These are phyloP conservation scores for Ethmia dodecea DNA, from an alignment of 2,888 invertebrate species.

Conservation along the genomic window DNA sequence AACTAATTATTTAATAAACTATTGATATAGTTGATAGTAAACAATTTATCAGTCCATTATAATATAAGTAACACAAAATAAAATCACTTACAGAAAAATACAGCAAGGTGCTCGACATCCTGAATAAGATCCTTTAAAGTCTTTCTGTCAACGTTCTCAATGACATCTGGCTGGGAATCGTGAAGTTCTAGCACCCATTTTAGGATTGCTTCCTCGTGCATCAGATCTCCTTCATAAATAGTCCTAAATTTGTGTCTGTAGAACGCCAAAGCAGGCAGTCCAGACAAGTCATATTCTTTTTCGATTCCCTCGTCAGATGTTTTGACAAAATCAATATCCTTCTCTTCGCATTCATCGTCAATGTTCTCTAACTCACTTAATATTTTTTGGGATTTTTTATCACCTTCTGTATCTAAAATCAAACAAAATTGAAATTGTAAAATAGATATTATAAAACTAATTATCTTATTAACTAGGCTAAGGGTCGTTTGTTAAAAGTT, in stretches of 20 bases:
- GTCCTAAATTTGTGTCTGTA: constrained; percentile 93
- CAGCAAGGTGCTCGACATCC: constrained; percentile 94
- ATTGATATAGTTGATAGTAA: no score
- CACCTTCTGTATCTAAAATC: constrained; percentile 89
- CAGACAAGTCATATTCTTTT: constrained; percentile 90
- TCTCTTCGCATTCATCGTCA: constrained; percentile 94
- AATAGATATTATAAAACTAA: no score
- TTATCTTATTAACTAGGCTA: no score
- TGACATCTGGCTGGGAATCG: constrained; percentile 90
- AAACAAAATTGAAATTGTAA: not conserved
- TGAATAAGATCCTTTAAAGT: constrained; percentile 92
- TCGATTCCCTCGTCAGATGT: constrained; percentile 93
- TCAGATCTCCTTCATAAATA: constrained; percentile 91
- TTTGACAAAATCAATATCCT: constrained; percentile 94
- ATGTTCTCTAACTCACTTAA: constrained; percentile 93
- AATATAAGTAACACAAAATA: not conserved
- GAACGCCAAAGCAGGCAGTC: constrained; percentile 89
- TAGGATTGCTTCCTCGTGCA: constrained; percentile 93
- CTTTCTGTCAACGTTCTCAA: constrained; percentile 93
- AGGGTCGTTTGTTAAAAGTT: no score
- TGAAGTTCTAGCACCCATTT: constrained; percentile 93
- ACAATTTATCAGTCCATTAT: not conserved
- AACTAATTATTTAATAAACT: no score
- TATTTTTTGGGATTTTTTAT: constrained; percentile 92
- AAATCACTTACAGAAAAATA: constrained; percentile 89